Base-by-base conservation (phyloP, 2,797 vertebrate species). In the Oreortyx pictus region DNA sequence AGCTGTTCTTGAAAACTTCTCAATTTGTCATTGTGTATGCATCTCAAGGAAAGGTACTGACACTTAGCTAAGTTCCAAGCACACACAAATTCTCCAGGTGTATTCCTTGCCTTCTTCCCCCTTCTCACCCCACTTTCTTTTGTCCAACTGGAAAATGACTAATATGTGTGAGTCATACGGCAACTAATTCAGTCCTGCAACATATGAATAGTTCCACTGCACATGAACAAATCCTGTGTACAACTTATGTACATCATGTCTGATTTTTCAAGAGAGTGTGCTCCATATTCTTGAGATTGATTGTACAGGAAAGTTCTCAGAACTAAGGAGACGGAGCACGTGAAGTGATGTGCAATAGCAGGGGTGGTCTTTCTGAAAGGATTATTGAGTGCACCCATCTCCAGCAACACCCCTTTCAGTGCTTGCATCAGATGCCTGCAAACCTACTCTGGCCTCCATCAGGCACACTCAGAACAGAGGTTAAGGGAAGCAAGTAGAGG, bases 1-100 rank as follows among this genome's bases (percentile, higher is more conserved):
- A 68, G 73, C 73, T 86, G 41, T 81, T 95, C 86, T 61, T 70
- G 50, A 88, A 72, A 78, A 72, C 13, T 31, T 87, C 73, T 82
- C 74, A 56, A 13, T 87, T 86, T 87, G 73, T 75, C 84, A 68
- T 54, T 93, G 44, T 74, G 52, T 90, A 66, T 64, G 24, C 20
- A 54, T 87, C 72, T 74, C 77, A 93, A 49, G 61, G 61, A 82
- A 93, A 90, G 41, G 60, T 52, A 43, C 74, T 82, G 41, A 29
- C 50, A 24, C n/a, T 90, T 86, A 39, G 7, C 33, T 39, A 50
- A 47, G 56, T 79, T 83, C 66, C 43, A 71, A 86, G 66, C 50
- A 41, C 20, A 37, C n/a, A 4, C 27, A 82, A 60, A 13, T 79
- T 86, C 90, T 86, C 83, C 52, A 47, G 60, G 19, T 18, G 62